Percentiles rank a stretch among this genome's conserved stretches.
Evolutionary conservation across 2,888 invertebrate species (phyloP).

Genomic region (Eupithecia abbreviata): DNA sequence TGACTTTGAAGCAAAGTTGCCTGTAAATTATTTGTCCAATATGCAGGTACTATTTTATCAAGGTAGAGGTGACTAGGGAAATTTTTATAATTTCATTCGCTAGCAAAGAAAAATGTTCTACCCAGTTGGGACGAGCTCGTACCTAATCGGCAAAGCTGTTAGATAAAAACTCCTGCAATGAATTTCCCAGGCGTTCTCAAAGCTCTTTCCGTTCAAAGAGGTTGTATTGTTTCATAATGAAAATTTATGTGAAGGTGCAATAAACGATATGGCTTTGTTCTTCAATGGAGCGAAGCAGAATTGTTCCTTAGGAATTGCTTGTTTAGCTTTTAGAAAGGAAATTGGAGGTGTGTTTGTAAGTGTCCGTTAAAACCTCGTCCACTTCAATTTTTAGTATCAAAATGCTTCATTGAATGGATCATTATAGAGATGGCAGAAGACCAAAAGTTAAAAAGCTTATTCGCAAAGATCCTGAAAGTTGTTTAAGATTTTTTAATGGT

Average conservation of each 20-base stretch:
- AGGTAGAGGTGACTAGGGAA: neutral
- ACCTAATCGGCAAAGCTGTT: constrained; percentile 40
- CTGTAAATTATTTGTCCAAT: neutral
- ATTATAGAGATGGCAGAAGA: neutral
- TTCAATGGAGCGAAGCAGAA: constrained; percentile 37
- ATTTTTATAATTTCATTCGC: neutral
- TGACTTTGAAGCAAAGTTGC: neutral
- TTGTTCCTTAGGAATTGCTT: neutral
- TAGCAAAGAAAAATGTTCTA: neutral
- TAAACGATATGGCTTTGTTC: constrained; percentile 58
- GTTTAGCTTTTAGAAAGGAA: neutral
- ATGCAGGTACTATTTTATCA: neutral
- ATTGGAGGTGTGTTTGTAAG: neutral
- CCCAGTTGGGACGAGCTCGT: neutral
- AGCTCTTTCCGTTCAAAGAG: constrained; percentile 56
- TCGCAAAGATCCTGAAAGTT: neutral
- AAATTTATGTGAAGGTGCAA: constrained; percentile 61
- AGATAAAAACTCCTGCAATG: constrained; percentile 51
- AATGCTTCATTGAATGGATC: neutral
- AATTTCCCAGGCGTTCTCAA: constrained; percentile 51
- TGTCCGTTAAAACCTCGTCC: neutral
- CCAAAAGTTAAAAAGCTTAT: neutral
- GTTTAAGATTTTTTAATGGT: neutral
- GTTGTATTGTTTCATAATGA: constrained; percentile 60
- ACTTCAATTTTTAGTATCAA: neutral